Percentiles rank a stretch among this genome's conserved stretches.
These are phyloP conservation scores for Numida meleagris DNA, from an alignment of 2,113 vertebrate species.

Conservation along the genomic window DNA sequence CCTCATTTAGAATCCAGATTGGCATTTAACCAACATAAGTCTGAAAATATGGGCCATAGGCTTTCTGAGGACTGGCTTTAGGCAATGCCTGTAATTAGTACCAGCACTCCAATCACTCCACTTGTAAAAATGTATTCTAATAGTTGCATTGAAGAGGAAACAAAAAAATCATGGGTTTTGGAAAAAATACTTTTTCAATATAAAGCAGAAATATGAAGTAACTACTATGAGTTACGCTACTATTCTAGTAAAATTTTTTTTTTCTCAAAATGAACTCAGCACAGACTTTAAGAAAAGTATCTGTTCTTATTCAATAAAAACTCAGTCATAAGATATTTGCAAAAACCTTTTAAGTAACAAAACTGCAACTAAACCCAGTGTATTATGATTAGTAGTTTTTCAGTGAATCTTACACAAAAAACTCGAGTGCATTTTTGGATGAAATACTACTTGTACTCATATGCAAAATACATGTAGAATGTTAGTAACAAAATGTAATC, in stretches of 20 bases:
- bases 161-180: neutral
- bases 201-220: neutral
- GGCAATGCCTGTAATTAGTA: neutral
- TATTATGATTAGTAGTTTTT: neutral
- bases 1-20: neutral
- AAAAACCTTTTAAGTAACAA: neutral
- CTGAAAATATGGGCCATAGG: neutral
- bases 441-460: neutral
- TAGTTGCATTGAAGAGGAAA: neutral
- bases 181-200: neutral
- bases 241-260: too few relatives aligned
- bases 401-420: neutral
- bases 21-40: neutral
- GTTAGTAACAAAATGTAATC: neutral
- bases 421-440: neutral
- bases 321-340: neutral
- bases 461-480: neutral
- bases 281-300: neutral
- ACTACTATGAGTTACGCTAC: accelerated
- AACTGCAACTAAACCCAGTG: neutral
- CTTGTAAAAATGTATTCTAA: neutral
- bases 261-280: neutral
- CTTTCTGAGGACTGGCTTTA: neutral
- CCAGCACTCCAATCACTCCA: neutral
- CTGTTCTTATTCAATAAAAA: neutral